Conservation (phyloP, 2,797 vertebrate genomes). For the Calcarius lapponicus region DNA sequence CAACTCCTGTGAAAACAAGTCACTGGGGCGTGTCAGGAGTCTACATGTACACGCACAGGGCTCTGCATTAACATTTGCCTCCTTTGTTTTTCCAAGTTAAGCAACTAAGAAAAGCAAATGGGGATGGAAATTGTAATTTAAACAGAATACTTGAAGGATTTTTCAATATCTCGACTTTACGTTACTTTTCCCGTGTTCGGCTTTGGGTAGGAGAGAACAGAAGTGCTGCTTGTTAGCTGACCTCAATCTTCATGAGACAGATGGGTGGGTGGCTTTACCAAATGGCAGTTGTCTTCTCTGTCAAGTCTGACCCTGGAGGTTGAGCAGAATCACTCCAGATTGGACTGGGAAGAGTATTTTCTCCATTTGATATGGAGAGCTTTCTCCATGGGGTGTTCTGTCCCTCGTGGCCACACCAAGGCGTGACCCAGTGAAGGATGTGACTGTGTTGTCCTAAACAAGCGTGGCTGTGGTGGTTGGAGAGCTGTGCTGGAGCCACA, state of each 20-base stretch:
- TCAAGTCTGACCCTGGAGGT: background rate
- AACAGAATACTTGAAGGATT: background rate
- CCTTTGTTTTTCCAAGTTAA: background rate
- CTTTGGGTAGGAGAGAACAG: background rate
- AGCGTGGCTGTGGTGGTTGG: rapidly evolving
- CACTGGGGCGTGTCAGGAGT: background rate
- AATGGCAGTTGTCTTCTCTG: background rate
- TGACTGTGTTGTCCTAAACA: rapidly evolving
- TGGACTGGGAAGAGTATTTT: background rate
- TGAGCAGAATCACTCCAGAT: background rate
- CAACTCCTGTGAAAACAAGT: background rate
- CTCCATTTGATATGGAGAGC: background rate
- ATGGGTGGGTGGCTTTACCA: background rate
- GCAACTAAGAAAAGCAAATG: background rate
- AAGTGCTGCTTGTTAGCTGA: background rate
- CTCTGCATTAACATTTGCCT: background rate
- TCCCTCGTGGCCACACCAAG: rapidly evolving
- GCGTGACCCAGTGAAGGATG: background rate
- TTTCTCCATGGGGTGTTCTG: background rate
- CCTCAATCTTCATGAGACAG: background rate
- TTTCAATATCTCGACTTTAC: background rate
- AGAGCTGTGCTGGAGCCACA: background rate
- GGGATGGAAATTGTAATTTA: background rate
- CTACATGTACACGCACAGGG: background rate
- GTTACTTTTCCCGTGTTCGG: background rate